Evolutionary conservation across 2,888 invertebrate species (phyloP), one percentile per base, ranked within the genome.

Genomic region (Pogonocherus hispidulus): DNA sequence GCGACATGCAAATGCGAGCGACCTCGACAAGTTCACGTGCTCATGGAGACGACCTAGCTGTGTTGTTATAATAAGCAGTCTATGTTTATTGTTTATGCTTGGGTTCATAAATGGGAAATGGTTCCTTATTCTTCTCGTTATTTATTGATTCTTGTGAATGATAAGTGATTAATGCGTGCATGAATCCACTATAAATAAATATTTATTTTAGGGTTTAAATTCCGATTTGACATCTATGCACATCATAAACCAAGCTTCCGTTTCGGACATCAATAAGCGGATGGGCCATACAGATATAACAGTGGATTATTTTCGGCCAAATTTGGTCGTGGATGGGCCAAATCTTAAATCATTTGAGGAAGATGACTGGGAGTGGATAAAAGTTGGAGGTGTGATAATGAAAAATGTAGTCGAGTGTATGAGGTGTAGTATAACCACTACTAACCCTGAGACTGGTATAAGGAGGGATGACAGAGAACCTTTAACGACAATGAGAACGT

Each of bases 291-390:
- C 78, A 9, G 78, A 76, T 5, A 83, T 89, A 2, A 79, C 84
- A 8, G 78, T 83, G 11, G 75, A 84, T 23, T 86, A 88, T 78
- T 90, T 90, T 79, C 82, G 90, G 64, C 89, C 90, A 4, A 90
- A 89, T 78, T 86, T 91, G 56, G 78, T 89, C 0, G 82, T 90
- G 1, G 84, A 86, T 18, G 87, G 86, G 16, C 79, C 81, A 14
- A 75, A 81, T 23, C 63, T 81, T 6, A 56, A 69, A 54, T 79
- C 88, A 1, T 88, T 84, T 73, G 84, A 79, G 3, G 89, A 90
- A 81, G 89, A 90, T 70, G 74, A 82, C 14, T 90, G 89, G 89
- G 83, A 86, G 20, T 89, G 87, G 85, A 82, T 90, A n/a, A 87
- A 86, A 79, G 87, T 90, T 32, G 90, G 90, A 0, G 82, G 86